Evolutionary conservation across 2,113 vertebrate species (phyloP).

Genomic region (Rhagologus leucostigma): DNA sequence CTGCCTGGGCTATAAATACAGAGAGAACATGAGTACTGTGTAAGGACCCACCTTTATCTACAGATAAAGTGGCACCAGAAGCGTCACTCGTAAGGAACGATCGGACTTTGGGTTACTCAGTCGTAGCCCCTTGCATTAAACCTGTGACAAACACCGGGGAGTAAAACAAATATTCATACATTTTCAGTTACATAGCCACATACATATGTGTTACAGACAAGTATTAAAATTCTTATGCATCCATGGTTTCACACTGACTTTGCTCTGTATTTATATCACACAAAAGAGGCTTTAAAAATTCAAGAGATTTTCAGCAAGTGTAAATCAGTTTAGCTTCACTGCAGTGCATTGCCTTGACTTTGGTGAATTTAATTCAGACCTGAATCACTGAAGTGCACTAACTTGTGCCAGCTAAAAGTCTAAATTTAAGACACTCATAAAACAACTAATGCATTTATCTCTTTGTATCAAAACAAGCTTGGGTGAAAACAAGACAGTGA

Average conservation of each 20-base stretch:
- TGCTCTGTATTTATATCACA: neutral
- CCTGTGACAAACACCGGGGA: neutral
- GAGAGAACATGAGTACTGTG: neutral
- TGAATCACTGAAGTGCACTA: neutral
- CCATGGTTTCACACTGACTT: neutral
- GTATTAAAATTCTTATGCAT: neutral
- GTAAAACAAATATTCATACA: neutral
- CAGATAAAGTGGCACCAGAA: neutral
- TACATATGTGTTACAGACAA: neutral
- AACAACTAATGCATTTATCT: neutral
- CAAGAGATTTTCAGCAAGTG: neutral
- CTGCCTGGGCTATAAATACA: neutral
- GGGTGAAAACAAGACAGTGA: neutral
- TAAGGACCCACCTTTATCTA: neutral
- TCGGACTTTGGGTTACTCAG: neutral
- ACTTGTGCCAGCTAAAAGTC: neutral
- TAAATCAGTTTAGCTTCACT: neutral
- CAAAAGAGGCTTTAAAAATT: conserved; percentile 1
- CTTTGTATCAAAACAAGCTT: neutral
- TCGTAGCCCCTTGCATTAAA: neutral
- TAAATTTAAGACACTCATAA: neutral
- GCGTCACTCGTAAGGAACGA: rapidly evolving
- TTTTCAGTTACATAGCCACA: neutral
- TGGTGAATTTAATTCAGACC: neutral
- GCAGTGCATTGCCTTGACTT: neutral